phyloP scores from a whole-genome alignment of 2,888 invertebrate genomes.

The Rhagonycha lutea region DNA sequence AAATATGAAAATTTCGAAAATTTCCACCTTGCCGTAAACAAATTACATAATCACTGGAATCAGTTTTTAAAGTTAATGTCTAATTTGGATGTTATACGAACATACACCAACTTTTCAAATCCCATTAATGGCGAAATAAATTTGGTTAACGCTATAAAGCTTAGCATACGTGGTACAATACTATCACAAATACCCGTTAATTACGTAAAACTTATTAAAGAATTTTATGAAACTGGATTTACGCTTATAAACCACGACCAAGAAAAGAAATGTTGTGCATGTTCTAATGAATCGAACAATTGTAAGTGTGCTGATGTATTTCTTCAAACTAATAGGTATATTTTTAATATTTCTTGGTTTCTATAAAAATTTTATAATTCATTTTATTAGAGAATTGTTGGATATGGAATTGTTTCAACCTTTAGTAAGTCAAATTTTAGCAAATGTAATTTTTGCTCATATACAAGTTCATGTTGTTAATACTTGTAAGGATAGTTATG shows the following conservation, averaged over 20 bases:
- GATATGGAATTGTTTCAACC: constrained; percentile 80
- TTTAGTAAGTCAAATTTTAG: constrained; percentile 82
- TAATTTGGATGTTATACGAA: constrained; percentile 61
- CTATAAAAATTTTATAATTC: not conserved
- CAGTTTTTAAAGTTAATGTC: constrained; percentile 61
- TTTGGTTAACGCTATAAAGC: constrained; percentile 64
- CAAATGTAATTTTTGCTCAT: constrained; percentile 79
- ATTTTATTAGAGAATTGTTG: constrained; percentile 61
- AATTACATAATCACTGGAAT: constrained; percentile 62
- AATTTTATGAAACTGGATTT: constrained; percentile 79
- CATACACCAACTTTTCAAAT: constrained; percentile 54
- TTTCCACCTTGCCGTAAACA: constrained; percentile 70
- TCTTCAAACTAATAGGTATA: constrained; percentile 74
- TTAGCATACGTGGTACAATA: constrained; percentile 67
- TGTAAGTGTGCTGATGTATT: constrained; percentile 71
- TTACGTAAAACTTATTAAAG: constrained; percentile 70
- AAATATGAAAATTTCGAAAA: constrained; percentile 65
- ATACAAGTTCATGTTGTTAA: constrained; percentile 85
- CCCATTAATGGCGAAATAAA: constrained; percentile 61
- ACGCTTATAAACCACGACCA: constrained; percentile 50
- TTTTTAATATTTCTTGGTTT: constrained; percentile 25
- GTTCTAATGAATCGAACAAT: constrained; percentile 64
- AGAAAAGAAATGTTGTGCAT: constrained; percentile 71
- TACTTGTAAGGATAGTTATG: constrained; percentile 85
- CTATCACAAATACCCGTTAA: constrained; percentile 73